A percentile compares a stretch with the other conserved stretches of the same genome.
phyloP scores from a whole-genome alignment of 2,113 vertebrate genomes.

The Oreamnos americanus region DNA sequence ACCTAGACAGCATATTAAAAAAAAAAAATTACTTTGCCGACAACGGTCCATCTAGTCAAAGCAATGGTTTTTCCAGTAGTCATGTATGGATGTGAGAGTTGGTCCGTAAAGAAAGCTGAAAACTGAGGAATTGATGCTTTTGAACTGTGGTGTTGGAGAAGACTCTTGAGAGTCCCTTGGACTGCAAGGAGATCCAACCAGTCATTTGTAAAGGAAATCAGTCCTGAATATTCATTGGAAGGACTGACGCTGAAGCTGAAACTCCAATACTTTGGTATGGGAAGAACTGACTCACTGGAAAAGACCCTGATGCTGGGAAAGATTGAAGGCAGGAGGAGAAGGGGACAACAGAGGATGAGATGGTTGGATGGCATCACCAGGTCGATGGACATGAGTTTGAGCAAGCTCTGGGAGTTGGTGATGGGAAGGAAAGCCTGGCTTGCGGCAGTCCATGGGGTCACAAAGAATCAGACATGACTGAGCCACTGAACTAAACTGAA shows the following conservation, averaged over 20 bases:
- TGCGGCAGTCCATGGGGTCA: neutral
- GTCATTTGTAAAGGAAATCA: neutral
- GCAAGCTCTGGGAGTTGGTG: neutral
- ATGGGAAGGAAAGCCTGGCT: rapidly evolving
- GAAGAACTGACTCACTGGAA: neutral
- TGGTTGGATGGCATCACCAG: neutral
- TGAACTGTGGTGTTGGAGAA: neutral
- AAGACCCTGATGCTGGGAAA: neutral
- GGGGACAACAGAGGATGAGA: neutral
- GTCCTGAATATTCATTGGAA: neutral
- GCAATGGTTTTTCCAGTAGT: neutral
- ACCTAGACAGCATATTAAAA: neutral
- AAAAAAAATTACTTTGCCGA: neutral
- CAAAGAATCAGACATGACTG: neutral
- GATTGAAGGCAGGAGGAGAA: neutral
- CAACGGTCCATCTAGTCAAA: neutral
- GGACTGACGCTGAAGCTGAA: neutral
- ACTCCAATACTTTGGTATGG: neutral
- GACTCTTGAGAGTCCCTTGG: neutral
- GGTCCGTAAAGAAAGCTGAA: neutral
- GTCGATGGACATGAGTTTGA: neutral
- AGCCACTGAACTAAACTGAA: neutral
- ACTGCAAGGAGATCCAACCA: neutral
- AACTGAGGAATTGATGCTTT: neutral
- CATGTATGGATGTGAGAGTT: neutral